Evolutionary conservation across 92 coral and sea anemone genomes (phyloP).

Genomic region (Epizoanthus stellaris): DNA sequence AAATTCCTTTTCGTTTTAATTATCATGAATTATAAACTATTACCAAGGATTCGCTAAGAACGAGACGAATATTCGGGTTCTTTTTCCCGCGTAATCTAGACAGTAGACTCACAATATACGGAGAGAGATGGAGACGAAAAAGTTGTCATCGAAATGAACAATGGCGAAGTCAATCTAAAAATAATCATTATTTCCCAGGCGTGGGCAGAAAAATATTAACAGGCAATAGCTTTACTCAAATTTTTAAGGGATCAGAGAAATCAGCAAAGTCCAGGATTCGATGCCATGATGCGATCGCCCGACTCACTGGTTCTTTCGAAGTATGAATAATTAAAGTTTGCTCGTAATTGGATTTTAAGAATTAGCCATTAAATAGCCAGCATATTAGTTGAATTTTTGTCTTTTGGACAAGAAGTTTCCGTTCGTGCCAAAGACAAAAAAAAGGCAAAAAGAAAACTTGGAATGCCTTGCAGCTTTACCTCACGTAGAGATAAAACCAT

Average conservation of each 20-base stretch:
- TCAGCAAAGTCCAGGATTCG: not conserved
- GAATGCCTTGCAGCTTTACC: not conserved
- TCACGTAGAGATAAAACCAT: not conserved
- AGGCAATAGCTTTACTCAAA: not conserved
- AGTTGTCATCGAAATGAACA: conserved; percentile 31
- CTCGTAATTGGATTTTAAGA: conserved; percentile 20
- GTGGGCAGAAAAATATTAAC: conserved; percentile 39
- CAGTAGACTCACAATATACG: not conserved
- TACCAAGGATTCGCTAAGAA: conserved; percentile 1
- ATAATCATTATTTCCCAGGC: conserved; percentile 27
- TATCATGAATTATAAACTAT: not conserved
- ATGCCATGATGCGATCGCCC: not conserved
- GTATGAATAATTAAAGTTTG: conserved; percentile 32
- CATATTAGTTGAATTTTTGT: conserved; percentile 6
- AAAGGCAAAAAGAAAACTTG: not conserved
- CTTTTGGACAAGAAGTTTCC: no score
- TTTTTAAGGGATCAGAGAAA: not conserved
- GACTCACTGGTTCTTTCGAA: not conserved
- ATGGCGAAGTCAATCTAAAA: conserved; percentile 21
- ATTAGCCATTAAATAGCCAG: conserved; percentile 14
- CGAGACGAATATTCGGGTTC: not conserved
- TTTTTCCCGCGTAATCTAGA: not conserved
- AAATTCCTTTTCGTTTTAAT: conserved; percentile 4
- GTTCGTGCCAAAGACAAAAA: not conserved
- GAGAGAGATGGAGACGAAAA: not conserved